Base-by-base conservation (phyloP, 2,888 invertebrate genomes). In the Eurytoma californica region DNA sequence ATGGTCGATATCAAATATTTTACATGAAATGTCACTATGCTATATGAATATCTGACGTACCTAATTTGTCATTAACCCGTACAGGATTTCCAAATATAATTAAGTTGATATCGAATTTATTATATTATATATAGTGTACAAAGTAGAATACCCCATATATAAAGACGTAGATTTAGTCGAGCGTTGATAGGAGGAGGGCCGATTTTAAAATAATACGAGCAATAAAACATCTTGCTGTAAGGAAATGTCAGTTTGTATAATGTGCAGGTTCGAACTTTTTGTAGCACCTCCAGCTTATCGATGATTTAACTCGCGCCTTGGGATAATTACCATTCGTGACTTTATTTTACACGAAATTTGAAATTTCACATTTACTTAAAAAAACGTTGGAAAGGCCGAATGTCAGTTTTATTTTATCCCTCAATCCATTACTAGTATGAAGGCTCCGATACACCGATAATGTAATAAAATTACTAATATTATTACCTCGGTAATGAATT, bases 301-400 rank as follows among this genome's bases (percentile, higher is more conserved):
- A 39, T 39, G 39, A 1, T 39, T 51, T 51, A 49, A 49, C 72
- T 16, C 16, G 16, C n/a, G 61, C 47, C 61, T 60, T 28, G 51
- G 18, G 72, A 60, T 72, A 72, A 72, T 70, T 58, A 49, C 61
- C 51, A 61, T 72, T 72, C 51, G 55, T 72, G 60, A 30, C 16
- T 61, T 3, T 30, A 61, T 61, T 49, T 72, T 16, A 49, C 51
- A 61, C 14, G 5, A 24, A 24, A 16, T 16, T 7, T n/a, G 16
- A 24, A 60, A 28, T 16, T 39, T 70, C 49, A 20, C 58, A 58
- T 69, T 30, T 58, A 16, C 16, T 16, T 30, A 9, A 49, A 20
- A 20, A 70, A 60, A 49, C 24, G 49, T 47, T n/a, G 20, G 24
- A 18, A 39, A 39, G 9, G 9, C 9, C 0, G 9, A 20, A 20